Conservation (phyloP, 1,140 invertebrate species). For the Notospermus geniculatus region DNA sequence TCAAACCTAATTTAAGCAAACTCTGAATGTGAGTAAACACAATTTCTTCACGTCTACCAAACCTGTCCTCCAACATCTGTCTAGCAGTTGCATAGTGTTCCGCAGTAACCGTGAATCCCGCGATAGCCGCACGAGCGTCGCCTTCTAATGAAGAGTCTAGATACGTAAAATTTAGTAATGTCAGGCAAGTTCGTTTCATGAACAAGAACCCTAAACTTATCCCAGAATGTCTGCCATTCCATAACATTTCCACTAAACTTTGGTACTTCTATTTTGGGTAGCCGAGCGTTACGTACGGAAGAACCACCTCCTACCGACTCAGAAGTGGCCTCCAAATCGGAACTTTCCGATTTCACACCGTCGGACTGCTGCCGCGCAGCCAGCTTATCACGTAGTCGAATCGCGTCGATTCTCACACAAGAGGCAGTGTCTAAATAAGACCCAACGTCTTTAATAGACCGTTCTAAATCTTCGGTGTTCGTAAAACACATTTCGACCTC, state of each 20-base stretch:
- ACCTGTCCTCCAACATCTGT: not conserved
- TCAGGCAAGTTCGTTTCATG: not conserved
- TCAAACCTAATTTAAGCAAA: too few relatives aligned
- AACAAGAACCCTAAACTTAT: not conserved
- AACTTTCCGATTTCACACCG: too few relatives aligned
- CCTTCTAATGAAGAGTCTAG: not conserved
- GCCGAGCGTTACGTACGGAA: too few relatives aligned
- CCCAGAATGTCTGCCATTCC: constrained; percentile 7
- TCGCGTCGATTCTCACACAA: too few relatives aligned
- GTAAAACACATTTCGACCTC: too few relatives aligned
- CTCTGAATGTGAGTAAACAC: not conserved
- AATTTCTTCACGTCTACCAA: not conserved
- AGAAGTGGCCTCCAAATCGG: too few relatives aligned
- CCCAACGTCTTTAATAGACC: too few relatives aligned
- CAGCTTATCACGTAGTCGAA: too few relatives aligned
- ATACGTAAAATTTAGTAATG: constrained; percentile 5
- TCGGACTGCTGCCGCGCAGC: too few relatives aligned
- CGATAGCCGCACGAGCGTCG: not conserved
- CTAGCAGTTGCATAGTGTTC: not conserved
- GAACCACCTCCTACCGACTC: too few relatives aligned
- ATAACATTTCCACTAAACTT: constrained; percentile 1
- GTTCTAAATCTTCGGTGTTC: too few relatives aligned
- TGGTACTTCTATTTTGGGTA: constrained; percentile 10
- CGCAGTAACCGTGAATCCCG: constrained; percentile 1
- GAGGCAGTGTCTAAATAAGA: too few relatives aligned